Evolutionary conservation across 2,113 vertebrate species (phyloP).

Genomic region (Nycticryphes semicollaris): DNA sequence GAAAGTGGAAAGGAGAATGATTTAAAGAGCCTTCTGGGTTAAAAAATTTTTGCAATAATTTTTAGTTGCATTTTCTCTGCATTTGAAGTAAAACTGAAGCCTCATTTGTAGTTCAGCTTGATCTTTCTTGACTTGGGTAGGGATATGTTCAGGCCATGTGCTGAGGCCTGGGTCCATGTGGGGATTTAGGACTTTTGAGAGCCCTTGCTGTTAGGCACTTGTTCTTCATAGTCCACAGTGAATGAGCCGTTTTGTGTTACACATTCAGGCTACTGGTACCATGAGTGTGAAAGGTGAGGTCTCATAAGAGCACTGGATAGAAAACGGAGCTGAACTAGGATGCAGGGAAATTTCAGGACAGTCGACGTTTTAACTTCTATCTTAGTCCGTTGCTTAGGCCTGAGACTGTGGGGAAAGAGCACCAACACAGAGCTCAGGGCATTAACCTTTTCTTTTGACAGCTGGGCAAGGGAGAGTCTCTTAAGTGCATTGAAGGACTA

Average conservation of each 20-base stretch:
- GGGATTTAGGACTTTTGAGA: background rate
- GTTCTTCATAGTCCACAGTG: background rate
- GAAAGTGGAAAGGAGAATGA: background rate
- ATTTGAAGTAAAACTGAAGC: background rate
- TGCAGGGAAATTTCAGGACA: background rate
- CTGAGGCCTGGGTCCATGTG: background rate
- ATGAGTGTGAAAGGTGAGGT: background rate
- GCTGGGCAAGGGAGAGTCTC: background rate
- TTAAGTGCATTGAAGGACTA: background rate
- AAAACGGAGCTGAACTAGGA: background rate
- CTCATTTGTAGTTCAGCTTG: background rate
- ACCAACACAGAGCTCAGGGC: background rate
- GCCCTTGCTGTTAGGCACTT: background rate
- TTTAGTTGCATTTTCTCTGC: background rate
- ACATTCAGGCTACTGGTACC: background rate
- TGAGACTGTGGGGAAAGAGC: background rate
- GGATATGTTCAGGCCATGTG: background rate
- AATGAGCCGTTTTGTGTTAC: background rate
- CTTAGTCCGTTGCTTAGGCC: background rate
- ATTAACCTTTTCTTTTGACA: background rate
- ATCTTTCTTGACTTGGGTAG: background rate
- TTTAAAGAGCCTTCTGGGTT: background rate
- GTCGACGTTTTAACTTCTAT: background rate
- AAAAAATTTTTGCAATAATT: background rate
- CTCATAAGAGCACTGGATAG: background rate